These are phyloP conservation scores for Paratrypauchen microcephalus DNA, from an alignment of 2,797 vertebrate genomes.

Conservation along the genomic window DNA sequence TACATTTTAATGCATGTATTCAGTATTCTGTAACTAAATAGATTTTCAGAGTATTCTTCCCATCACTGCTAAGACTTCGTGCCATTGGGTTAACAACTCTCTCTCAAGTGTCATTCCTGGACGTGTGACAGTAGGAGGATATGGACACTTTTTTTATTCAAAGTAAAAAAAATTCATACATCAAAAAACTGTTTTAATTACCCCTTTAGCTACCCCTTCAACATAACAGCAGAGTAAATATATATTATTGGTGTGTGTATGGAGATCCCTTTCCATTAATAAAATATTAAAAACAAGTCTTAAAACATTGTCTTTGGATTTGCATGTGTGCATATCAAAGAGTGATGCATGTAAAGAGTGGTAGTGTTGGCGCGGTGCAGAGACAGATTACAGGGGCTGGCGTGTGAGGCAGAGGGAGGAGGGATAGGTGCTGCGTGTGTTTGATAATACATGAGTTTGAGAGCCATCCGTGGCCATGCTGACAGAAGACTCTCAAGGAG, in stretches of 20 bases:
- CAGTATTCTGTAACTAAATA: no score
- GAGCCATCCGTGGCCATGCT: conserved; percentile 66
- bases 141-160: not conserved
- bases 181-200: not conserved
- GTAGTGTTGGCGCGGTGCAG: conserved; percentile 14
- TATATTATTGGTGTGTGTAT: not conserved
- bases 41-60: no score
- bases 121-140: not conserved
- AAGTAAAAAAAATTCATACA: not conserved
- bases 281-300: not conserved
- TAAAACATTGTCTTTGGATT: conserved; percentile 6
- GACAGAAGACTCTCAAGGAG: conserved; percentile 82
- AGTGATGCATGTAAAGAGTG: conserved; percentile 20
- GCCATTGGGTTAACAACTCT: not conserved
- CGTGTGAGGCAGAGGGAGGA: conserved; percentile 23
- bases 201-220: not conserved
- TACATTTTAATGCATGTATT: no score
- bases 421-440: conserved; percentile 47
- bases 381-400: conserved; percentile 27
- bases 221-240: not conserved
- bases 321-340: conserved; percentile 25
- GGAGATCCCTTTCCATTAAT: not conserved
- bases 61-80: not conserved
- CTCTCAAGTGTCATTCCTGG: not conserved
- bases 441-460: conserved; percentile 73